Evolutionary conservation across 2,113 vertebrate genomes (phyloP).

Genomic region (Clupea harengus): DNA sequence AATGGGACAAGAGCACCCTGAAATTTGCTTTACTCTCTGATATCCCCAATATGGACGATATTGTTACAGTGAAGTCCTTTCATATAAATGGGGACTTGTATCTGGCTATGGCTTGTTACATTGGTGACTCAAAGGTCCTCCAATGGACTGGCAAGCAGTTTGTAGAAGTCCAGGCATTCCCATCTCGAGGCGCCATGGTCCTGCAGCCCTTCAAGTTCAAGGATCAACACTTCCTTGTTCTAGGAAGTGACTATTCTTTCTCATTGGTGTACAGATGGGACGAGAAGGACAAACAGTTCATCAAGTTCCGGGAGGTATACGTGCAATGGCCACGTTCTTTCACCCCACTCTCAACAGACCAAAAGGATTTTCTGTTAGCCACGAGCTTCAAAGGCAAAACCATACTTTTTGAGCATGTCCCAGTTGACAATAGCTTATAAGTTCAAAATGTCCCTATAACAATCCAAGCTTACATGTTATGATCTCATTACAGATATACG

Average conservation of each 20-base stretch:
- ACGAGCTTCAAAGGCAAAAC: slow-evolving; percentile 97
- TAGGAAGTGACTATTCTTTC: slow-evolving; percentile 97
- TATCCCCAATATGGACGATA: slow-evolving; percentile 88
- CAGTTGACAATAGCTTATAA: slow-evolving; percentile 91
- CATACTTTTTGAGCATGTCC: slow-evolving; percentile 91
- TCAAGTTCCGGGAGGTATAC: slow-evolving; percentile 93
- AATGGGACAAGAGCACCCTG: slow-evolving; percentile 90
- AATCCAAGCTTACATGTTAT: neutral
- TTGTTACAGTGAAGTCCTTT: slow-evolving; percentile 90
- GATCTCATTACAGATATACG: neutral
- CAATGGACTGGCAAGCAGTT: slow-evolving; percentile 90
- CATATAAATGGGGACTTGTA: slow-evolving; percentile 78
- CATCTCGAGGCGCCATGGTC: slow-evolving; percentile 91
- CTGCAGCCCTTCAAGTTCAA: slow-evolving; percentile 91
- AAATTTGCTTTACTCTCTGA: slow-evolving; percentile 86
- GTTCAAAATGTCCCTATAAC: neutral
- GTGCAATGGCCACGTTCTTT: slow-evolving; percentile 94
- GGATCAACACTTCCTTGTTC: slow-evolving; percentile 85
- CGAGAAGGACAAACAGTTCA: slow-evolving; percentile 79
- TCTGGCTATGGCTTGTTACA: slow-evolving; percentile 89
- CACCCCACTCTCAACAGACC: slow-evolving; percentile 82
- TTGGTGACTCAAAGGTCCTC: slow-evolving; percentile 93
- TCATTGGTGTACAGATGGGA: slow-evolving; percentile 97
- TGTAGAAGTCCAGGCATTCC: slow-evolving; percentile 87
- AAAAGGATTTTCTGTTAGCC: slow-evolving; percentile 92